These are phyloP conservation scores for Heliangelus exortis DNA, from an alignment of 2,797 vertebrate species.

Conservation along the genomic window DNA sequence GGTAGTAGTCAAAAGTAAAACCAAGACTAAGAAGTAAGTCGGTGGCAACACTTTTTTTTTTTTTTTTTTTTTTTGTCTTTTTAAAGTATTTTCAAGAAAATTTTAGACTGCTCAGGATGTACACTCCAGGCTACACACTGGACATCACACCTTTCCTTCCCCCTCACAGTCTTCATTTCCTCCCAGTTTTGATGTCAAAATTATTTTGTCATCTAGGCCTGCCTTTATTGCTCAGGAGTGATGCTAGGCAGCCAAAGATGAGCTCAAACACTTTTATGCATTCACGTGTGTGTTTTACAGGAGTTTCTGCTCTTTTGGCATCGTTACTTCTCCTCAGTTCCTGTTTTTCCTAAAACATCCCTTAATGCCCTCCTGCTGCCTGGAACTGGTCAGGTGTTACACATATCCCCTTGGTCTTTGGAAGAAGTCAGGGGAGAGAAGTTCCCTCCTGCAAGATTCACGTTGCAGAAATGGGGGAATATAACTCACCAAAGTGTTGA, in stretches of 20 bases:
- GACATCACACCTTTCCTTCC: neutral
- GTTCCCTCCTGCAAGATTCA: neutral
- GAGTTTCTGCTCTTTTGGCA: neutral
- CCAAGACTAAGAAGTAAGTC: neutral
- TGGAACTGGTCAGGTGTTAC: neutral
- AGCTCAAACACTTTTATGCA: neutral
- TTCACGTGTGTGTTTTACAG: constrained; percentile 46
- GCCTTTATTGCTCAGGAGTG: constrained; percentile 18
- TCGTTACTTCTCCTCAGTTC: neutral
- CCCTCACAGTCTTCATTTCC: neutral
- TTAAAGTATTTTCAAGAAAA: neutral
- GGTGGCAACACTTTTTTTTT: neutral
- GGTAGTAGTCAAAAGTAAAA: neutral
- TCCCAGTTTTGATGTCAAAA: constrained; percentile 44
- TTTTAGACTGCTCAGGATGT: neutral
- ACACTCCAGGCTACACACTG: neutral
- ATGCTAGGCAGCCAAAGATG: constrained; percentile 13
- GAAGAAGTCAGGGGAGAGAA: neutral
- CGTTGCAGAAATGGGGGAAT: neutral
- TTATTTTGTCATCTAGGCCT: constrained; percentile 32
- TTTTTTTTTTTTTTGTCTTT: neutral
- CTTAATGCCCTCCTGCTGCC: neutral
- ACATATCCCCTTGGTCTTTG: neutral
- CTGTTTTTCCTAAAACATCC: neutral
- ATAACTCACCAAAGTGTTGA: constrained; percentile 26